Conservation (phyloP, 2,113 vertebrate genomes). For the Anser brachyrhynchus region DNA sequence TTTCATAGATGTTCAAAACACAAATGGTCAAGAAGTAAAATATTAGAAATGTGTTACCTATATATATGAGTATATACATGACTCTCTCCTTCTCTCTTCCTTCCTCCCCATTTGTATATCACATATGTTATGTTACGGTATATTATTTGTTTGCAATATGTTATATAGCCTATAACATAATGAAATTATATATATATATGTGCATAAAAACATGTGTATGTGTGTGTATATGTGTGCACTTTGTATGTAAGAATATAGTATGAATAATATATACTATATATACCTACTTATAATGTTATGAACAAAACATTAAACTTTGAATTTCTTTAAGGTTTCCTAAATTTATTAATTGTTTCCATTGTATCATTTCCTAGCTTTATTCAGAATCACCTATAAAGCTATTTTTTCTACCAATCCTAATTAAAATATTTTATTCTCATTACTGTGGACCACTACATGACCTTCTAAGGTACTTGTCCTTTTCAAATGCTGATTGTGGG, state of each 20-base stretch:
- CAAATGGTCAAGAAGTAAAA: neutral
- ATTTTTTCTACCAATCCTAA: neutral
- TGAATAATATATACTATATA: neutral
- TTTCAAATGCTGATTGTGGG: neutral
- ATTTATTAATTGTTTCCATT: neutral
- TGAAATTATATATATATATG: neutral
- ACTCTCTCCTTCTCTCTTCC: neutral
- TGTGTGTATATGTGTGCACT: neutral
- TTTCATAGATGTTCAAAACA: neutral
- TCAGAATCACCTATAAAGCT: neutral
- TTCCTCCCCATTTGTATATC: neutral
- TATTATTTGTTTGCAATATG: neutral
- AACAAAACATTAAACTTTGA: neutral
- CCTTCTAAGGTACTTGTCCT: neutral
- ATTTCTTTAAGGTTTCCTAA: neutral
- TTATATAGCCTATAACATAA: neutral
- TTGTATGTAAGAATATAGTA: neutral
- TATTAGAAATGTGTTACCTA: neutral
- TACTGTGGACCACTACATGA: neutral
- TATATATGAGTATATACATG: neutral
- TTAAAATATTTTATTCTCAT: neutral
- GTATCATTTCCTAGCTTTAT: neutral
- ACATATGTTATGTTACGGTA: accelerated
- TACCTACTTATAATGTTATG: neutral
- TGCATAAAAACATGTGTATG: neutral